Percentiles rank a stretch among this genome's conserved stretches.
Evolutionary conservation across 2,888 invertebrate genomes (phyloP).

Genomic region (Ceraclea dissimilis): DNA sequence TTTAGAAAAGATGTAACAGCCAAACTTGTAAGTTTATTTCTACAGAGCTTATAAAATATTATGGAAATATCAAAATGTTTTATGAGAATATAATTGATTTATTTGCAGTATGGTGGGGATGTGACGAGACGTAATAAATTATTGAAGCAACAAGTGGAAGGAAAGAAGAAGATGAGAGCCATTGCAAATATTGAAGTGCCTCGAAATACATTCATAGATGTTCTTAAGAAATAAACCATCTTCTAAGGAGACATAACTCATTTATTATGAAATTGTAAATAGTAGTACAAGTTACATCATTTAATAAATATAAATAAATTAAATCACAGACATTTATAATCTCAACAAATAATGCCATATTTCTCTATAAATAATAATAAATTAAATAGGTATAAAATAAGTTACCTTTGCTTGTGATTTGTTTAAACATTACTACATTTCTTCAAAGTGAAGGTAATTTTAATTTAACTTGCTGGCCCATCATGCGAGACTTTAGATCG

Average conservation of each 20-base stretch:
- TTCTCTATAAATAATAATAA: too few species aligned
- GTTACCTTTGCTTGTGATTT: too few species aligned
- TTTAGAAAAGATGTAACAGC: conserved; percentile 89
- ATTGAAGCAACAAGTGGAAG: conserved; percentile 82
- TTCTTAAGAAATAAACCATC: conserved; percentile 72
- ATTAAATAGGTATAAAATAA: too few species aligned
- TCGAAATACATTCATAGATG: conserved; percentile 87
- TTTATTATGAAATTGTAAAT: conserved; percentile 4
- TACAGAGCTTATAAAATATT: too few species aligned
- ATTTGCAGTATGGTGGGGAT: conserved; percentile 81
- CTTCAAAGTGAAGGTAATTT: too few species aligned
- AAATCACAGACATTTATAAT: not conserved
- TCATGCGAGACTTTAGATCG: too few species aligned
- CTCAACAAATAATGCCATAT: too few species aligned
- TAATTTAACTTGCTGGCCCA: too few species aligned
- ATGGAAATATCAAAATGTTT: too few species aligned
- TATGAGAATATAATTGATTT: too few species aligned
- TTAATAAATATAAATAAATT: not conserved
- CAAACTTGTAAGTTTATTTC: conserved; percentile 73
- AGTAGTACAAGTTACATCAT: not conserved
- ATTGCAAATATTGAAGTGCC: conserved; percentile 88
- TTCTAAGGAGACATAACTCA: too few species aligned
- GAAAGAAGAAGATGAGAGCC: conserved; percentile 88
- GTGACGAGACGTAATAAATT: conserved; percentile 83
- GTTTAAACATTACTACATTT: too few species aligned